A percentile compares a stretch with the other conserved stretches of the same genome.
phyloP scores from a whole-genome alignment of 2,113 vertebrate genomes.

The Syngnathus scovelli region DNA sequence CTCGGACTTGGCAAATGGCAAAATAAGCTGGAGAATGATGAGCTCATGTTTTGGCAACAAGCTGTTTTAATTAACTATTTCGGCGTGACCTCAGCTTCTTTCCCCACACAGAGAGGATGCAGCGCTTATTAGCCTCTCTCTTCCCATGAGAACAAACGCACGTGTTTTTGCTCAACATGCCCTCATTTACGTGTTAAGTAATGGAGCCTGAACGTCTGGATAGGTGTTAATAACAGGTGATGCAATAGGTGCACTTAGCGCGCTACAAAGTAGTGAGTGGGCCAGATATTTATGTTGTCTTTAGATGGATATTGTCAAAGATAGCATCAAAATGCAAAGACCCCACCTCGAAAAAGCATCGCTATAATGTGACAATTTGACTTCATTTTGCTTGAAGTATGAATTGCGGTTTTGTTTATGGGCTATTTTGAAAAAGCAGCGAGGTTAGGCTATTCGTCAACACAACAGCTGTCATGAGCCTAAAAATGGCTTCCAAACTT shows the following conservation, averaged over 20 bases:
- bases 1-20: constrained; percentile 38
- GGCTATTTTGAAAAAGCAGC: background rate
- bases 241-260: constrained; percentile 12
- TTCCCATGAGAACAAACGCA: constrained; percentile 35
- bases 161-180: constrained; percentile 29
- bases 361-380: background rate
- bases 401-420: background rate
- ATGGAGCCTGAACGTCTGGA: constrained; percentile 32
- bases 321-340: background rate
- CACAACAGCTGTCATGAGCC: too few species aligned
- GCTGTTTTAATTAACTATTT: constrained; percentile 56
- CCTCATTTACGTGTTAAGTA: constrained; percentile 18
- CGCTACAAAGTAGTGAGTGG: background rate
- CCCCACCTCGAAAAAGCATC: background rate
- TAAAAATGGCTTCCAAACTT: too few species aligned
- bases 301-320: background rate
- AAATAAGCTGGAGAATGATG: constrained; percentile 50
- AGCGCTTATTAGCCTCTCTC: constrained; percentile 20
- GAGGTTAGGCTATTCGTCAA: too few species aligned
- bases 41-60: constrained; percentile 58
- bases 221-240: constrained; percentile 32
- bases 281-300: background rate
- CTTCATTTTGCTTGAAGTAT: background rate
- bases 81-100: constrained; percentile 40
- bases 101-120: constrained; percentile 24